Conservation (phyloP, 2,888 invertebrate species). For the Stenoptilia bipunctidactyla region DNA sequence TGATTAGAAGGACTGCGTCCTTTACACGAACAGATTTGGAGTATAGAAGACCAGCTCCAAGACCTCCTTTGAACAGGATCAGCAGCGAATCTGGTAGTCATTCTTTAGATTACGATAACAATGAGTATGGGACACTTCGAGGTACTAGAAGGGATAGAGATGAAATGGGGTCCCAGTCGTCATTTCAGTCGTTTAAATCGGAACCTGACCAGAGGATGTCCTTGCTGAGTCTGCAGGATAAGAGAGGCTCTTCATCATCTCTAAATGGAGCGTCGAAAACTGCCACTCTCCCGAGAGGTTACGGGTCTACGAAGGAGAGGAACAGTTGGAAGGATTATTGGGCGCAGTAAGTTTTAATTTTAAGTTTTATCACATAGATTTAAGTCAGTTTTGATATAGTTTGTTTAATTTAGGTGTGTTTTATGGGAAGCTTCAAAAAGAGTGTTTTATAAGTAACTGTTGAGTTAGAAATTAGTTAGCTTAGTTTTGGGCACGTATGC, state of each 20-base stretch:
- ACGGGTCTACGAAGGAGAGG: slow-evolving; percentile 44
- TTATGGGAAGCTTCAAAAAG: no score
- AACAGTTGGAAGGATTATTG: slow-evolving; percentile 65
- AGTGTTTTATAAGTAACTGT: no score
- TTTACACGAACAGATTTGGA: slow-evolving; percentile 40
- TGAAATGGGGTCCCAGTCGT: slow-evolving; percentile 39
- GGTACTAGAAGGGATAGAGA: slow-evolving; percentile 5
- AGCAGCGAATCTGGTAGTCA: slow-evolving; percentile 27
- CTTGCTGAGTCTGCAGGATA: slow-evolving; percentile 44
- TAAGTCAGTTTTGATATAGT: no score
- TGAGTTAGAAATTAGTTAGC: no score
- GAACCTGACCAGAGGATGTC: slow-evolving; percentile 46
- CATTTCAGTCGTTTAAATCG: slow-evolving; percentile 51
- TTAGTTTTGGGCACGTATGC: no score
- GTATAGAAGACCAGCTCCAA: slow-evolving; percentile 28
- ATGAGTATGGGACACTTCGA: not conserved
- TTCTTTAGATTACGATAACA: slow-evolving; percentile 21
- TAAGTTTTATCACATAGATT: no score
- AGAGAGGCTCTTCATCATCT: slow-evolving; percentile 31
- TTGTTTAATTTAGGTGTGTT: no score
- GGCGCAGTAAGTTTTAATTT: slow-evolving; percentile 45
- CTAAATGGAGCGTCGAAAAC: slow-evolving; percentile 43
- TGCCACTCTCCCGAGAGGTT: slow-evolving; percentile 52
- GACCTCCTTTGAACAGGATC: slow-evolving; percentile 29
- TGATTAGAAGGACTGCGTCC: slow-evolving; percentile 36